These are phyloP conservation scores for Bubo bubo DNA, from an alignment of 2,113 vertebrate species.

Conservation along the genomic window DNA sequence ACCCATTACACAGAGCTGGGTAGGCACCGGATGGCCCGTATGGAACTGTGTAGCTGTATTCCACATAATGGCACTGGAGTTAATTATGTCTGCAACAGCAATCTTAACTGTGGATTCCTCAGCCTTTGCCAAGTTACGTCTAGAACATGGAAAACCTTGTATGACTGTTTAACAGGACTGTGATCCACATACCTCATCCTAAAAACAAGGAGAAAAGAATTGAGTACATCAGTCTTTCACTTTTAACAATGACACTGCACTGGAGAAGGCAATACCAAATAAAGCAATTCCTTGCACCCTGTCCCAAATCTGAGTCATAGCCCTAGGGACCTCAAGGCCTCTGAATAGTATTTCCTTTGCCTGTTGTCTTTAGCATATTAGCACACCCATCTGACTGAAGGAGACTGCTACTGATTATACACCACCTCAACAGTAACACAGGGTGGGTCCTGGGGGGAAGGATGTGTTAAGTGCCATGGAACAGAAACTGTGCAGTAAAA, in stretches of 20 bases:
- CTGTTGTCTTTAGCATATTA: slow-evolving; percentile 41
- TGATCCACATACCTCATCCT: background rate
- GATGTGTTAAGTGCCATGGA: background rate
- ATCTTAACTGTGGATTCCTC: background rate
- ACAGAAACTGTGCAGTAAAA: background rate
- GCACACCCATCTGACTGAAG: slow-evolving; percentile 7
- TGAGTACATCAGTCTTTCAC: background rate
- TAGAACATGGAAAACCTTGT: slow-evolving; percentile 1
- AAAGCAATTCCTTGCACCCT: slow-evolving; percentile 52
- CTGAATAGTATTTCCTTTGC: slow-evolving; percentile 44
- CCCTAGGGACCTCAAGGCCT: slow-evolving; percentile 1
- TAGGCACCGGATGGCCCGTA: background rate
- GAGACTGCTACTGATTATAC: background rate
- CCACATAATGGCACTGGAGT: background rate
- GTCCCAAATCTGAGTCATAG: slow-evolving; percentile 54
- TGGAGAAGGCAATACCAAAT: slow-evolving; percentile 25
- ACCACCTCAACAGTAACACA: background rate
- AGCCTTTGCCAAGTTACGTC: background rate
- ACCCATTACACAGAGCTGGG: background rate
- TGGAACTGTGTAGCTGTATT: background rate
- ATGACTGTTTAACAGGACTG: background rate
- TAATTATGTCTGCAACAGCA: background rate
- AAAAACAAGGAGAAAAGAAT: background rate
- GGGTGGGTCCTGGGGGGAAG: slow-evolving; percentile 7
- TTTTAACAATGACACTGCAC: background rate